Conservation (phyloP, 2,888 invertebrate genomes). For the Synanthedon vespiformis region DNA sequence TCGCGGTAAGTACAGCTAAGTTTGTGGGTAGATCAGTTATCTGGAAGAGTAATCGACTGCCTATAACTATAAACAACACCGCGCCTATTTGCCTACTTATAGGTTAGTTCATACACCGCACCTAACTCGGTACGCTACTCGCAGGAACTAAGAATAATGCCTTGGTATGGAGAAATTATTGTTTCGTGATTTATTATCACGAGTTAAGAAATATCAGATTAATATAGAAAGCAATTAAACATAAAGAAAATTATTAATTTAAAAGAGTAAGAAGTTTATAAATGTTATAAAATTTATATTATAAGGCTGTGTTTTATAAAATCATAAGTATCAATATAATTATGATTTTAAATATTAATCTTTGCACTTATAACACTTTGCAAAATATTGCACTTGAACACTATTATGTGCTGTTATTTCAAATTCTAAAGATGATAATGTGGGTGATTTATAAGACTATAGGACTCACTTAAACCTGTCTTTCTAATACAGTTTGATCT, state of each 20-base stretch:
- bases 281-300: too few species aligned
- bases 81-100: background rate
- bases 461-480: background rate
- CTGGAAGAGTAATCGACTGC: conserved; percentile 42
- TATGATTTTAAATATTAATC: too few species aligned
- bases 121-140: background rate
- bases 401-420: too few species aligned
- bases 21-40: conserved; percentile 31
- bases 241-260: too few species aligned
- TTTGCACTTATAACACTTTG: too few species aligned
- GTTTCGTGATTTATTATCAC: conserved; percentile 30
- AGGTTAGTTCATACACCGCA: background rate
- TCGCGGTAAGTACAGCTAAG: background rate
- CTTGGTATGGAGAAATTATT: conserved; percentile 29
- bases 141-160: conserved; percentile 37
- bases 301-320: too few species aligned
- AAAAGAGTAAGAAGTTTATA: too few species aligned
- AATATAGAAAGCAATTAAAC: too few species aligned
- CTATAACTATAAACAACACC: conserved; percentile 12
- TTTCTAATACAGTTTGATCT: conserved; percentile 10
- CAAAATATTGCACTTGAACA: too few species aligned
- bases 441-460: too few species aligned
- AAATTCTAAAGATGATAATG: too few species aligned
- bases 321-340: too few species aligned
- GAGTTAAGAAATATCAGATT: background rate